A percentile compares a stretch with the other conserved stretches of the same genome.
These are phyloP conservation scores for Zoanthus gigantus DNA, from an alignment of 92 coral and sea anemone species.

Conservation along the genomic window DNA sequence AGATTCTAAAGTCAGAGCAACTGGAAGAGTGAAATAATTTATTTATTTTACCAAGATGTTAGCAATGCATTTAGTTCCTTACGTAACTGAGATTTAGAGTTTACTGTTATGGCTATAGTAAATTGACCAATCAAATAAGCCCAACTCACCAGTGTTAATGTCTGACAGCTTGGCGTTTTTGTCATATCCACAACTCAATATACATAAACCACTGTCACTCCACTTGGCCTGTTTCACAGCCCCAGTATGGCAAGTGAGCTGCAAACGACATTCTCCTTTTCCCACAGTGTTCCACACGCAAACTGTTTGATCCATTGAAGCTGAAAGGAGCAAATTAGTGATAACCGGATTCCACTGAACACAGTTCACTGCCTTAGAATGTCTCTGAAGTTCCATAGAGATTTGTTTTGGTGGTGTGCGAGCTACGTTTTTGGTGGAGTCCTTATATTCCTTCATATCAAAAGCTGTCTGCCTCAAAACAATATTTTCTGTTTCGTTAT, in stretches of 20 bases:
- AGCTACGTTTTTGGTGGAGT: not conserved
- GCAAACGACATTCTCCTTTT: constrained; percentile 57
- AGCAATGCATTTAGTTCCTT: too few relatives aligned
- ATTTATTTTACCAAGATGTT: too few relatives aligned
- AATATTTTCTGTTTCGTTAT: not conserved
- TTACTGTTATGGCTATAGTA: not conserved
- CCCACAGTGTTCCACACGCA: constrained; percentile 81
- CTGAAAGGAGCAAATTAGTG: constrained; percentile 78
- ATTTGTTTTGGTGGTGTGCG: constrained; percentile 68
- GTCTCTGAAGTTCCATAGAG: constrained; percentile 67
- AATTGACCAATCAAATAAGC: not conserved
- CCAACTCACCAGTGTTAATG: constrained; percentile 71
- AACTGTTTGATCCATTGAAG: constrained; percentile 88
- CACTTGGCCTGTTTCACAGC: constrained; percentile 92
- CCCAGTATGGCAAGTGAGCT: constrained; percentile 71
- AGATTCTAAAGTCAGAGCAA: too few relatives aligned
- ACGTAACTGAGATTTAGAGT: too few relatives aligned
- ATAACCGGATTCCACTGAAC: constrained; percentile 78
- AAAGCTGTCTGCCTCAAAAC: not conserved
- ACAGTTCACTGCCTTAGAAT: constrained; percentile 78
- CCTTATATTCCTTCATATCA: not conserved
- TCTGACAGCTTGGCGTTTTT: constrained; percentile 81
- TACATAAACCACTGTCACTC: constrained; percentile 81
- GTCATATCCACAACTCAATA: constrained; percentile 96
- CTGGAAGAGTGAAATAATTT: too few relatives aligned